Evolutionary conservation across 2,797 vertebrate species (phyloP), one percentile per base, ranked within the genome.

Genomic region (Borostomias antarcticus): DNA sequence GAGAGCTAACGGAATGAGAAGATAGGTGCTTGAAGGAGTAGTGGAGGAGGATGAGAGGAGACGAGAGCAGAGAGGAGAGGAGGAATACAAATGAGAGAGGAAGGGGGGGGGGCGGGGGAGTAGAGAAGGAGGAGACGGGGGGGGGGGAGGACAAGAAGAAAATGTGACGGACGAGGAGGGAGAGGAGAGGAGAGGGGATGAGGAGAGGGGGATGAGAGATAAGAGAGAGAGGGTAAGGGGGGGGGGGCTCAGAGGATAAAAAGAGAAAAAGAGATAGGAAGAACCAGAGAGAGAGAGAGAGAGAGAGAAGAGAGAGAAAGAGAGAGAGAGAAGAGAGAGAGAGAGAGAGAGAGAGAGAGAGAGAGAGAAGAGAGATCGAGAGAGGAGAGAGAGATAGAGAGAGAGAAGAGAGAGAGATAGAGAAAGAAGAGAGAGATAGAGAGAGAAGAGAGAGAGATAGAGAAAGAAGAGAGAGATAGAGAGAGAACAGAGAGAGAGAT

Each of bases 371-470:
- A 66, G 61, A 25, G 25, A 15, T 26, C 23, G 37, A 21, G 7
- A 25, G 17, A 11, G 32, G n/a, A 9, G 30, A 25, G 79, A 5
- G 33, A 23, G 60, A 29, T 21, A 1, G 43, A 17, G 9, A 37
- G 26, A 64, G 64, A 62, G 30, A 53, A 11, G 47, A 19, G 13
- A 35, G 48, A 37, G 37, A 45, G 33, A 35, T 10, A 7, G 21
- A 28, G 19, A 78, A 15, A 47, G 21, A 56, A 30, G 29, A 1
- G 45, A 40, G 17, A 30, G 54, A 40, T 10, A 30, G 37, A 29
- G 10, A 11, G 78, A 62, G 69, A 63, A n/a, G 23, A 50, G 25
- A 29, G 68, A 75, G 69, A 71, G 78, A n/a, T 60, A 70, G 82
- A 68, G 77, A 83, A 72, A 79, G 68, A 60, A 77, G 63, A 73